Base-by-base conservation (phyloP, 2,113 vertebrate species). In the Campylomormyrus tamandua region DNA sequence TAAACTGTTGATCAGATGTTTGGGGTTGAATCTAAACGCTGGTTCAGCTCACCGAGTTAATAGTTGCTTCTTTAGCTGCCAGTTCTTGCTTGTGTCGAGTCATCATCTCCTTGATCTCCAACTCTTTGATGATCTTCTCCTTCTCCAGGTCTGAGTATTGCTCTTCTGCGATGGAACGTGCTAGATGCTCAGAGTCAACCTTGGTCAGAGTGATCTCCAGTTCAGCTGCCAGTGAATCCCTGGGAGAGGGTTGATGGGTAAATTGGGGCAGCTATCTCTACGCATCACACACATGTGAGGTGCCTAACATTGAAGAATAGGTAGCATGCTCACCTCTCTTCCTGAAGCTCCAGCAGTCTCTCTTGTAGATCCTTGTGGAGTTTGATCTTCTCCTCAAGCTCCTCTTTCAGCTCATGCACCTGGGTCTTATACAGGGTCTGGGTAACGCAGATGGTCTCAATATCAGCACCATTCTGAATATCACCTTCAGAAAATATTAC, bases 81-180 rank as follows among this genome's bases (percentile, higher is more conserved):
- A 99, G 97, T 24, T 99, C 98, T 94, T 98, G 98, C 52, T 96
- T 97, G 92, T 99, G 98, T 91, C 97, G 95, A 0, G 97, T 97
- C 95, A 97, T 97, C 97, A 99, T 98, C 94, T 99, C 98, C 91
- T 98, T 98, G 90, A 99, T 97, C 95, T 99, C 98, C 91, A 99
- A 95, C 92, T 99, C 98, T 92, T 99, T 99, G 97, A 99, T 99
- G 91, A 99, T 99, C 93, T 99, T 99, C 93, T 99, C 98, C 94
- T 99, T 98, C 94, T 99, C 98, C 95, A 99, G 93, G 90, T 97
- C 96, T 0, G 98, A 98, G 92, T 97, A 99, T 88, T 99, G 98
- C 24, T 99, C 98, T 93, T 99, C 98, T 31, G 96, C 98, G 90
- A 99, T 97, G 91, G 97, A 98, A 89, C 98, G 98, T 3, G 98